A percentile compares a stretch with the other conserved stretches of the same genome.
Conservation (phyloP, 2,797 vertebrate genomes). For the Poeciliopsis gracilis region DNA sequence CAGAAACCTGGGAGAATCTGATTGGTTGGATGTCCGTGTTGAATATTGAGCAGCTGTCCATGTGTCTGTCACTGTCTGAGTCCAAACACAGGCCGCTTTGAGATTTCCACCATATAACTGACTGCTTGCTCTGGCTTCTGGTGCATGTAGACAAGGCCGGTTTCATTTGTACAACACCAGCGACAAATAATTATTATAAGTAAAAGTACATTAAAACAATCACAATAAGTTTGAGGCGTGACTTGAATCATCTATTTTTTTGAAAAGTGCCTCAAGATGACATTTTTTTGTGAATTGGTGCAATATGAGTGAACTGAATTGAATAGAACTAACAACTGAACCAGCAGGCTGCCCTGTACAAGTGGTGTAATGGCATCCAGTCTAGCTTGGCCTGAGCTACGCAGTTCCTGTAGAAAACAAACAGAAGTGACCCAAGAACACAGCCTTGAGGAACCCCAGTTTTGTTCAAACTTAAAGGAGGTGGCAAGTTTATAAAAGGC, state of each 20-base stretch:
- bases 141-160: neutral
- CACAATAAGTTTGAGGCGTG: neutral
- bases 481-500: neutral
- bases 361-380: neutral
- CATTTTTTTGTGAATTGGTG: no score
- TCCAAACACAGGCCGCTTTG: neutral
- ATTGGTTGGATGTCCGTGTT: neutral
- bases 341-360: neutral
- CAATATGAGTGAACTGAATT: no score
- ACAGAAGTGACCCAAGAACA: neutral
- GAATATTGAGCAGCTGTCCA: neutral
- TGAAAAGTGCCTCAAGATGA: no score
- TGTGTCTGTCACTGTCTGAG: neutral
- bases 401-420: neutral
- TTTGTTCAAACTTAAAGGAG: neutral
- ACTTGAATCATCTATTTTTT: neutral
- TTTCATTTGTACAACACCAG: neutral
- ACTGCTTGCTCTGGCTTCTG: neutral
- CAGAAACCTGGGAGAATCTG: slow-evolving; percentile 12
- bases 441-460: neutral
- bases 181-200: neutral
- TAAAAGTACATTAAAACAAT: neutral
- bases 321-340: neutral
- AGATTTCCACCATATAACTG: neutral
- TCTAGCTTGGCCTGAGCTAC: neutral